Conservation (phyloP, 2,113 vertebrate species). For the Eulemur rufifrons region DNA sequence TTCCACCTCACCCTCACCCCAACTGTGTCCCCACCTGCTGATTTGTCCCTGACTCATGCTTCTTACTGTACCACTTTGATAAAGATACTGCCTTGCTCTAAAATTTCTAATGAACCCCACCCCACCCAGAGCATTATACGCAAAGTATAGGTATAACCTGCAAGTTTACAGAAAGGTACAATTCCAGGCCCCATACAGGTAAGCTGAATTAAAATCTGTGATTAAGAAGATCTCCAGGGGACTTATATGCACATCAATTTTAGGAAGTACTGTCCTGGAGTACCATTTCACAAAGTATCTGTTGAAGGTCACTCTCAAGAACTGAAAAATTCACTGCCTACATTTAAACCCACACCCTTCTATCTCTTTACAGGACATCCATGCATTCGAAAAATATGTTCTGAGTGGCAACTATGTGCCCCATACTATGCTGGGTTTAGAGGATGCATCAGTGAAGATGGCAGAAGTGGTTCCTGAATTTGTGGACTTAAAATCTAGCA, state of each 20-base stretch:
- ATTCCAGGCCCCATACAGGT: background rate
- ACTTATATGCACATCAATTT: background rate
- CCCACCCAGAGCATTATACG: background rate
- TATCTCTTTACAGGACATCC: background rate
- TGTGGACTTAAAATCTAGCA: background rate
- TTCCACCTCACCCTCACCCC: rapidly evolving
- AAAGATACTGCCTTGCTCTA: background rate
- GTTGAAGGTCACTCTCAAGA: background rate
- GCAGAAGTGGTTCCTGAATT: background rate
- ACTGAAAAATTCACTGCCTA: background rate
- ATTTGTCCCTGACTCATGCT: background rate
- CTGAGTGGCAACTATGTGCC: background rate
- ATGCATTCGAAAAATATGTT: background rate
- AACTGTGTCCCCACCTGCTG: background rate
- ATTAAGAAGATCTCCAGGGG: background rate
- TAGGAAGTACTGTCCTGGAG: background rate
- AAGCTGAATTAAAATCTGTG: background rate
- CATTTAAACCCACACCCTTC: background rate
- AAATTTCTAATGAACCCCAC: background rate
- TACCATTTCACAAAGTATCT: background rate
- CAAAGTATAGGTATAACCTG: background rate
- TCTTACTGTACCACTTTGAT: background rate
- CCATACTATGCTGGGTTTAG: background rate
- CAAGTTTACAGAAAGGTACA: background rate
- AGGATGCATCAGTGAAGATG: background rate